These are phyloP conservation scores for Megaceryle torquata DNA, from an alignment of 2,113 vertebrate genomes.

Conservation along the genomic window DNA sequence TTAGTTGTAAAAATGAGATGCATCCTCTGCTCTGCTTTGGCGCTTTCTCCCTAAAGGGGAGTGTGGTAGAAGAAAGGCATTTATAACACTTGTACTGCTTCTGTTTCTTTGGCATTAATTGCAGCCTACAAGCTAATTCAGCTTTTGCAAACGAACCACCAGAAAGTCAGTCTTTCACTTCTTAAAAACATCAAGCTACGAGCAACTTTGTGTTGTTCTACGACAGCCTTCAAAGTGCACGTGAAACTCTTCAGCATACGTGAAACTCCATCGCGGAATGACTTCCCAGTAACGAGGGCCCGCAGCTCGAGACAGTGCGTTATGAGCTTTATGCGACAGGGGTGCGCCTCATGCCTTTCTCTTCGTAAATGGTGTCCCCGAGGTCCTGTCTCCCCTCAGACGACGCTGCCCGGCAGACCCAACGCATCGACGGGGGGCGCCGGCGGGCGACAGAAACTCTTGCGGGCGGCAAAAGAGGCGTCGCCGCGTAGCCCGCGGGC, in stretches of 20 bases:
- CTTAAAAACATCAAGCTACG: too few relatives aligned
- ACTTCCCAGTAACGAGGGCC: background rate
- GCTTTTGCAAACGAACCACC: background rate
- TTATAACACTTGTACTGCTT: background rate
- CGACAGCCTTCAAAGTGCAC: fast-evolving
- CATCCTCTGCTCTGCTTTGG: background rate
- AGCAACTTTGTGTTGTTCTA: too few relatives aligned
- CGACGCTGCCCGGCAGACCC: fast-evolving
- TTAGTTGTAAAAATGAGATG: background rate
- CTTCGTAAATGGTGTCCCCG: fast-evolving
- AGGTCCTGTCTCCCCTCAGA: fast-evolving
- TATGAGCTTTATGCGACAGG: fast-evolving
- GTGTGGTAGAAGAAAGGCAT: background rate
- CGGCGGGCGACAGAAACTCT: background rate
- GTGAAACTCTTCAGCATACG: background rate
- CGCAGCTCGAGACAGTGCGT: fast-evolving
- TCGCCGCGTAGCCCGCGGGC: fast-evolving
- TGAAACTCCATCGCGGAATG: background rate
- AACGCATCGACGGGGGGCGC: fast-evolving
- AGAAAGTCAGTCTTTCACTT: background rate
- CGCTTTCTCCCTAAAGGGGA: background rate
- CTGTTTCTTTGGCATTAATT: background rate
- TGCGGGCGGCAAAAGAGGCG: fast-evolving
- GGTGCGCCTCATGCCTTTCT: fast-evolving
- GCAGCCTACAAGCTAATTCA: background rate